Base-by-base conservation (phyloP, 2,888 invertebrate genomes). In the Drosophila tanythrix region DNA sequence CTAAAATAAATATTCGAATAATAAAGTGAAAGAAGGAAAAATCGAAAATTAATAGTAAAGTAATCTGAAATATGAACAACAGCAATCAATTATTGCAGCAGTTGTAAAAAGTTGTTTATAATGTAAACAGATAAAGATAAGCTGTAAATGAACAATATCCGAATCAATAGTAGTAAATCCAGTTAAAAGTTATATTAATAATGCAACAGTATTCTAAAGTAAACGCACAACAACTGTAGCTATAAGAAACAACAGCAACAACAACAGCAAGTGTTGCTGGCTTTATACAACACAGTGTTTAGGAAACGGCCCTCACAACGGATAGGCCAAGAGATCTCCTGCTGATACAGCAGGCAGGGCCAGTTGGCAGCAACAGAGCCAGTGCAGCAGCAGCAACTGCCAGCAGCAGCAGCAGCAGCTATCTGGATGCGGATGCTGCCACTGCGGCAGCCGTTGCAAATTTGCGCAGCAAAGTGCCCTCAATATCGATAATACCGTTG, bases 401-500 rank as follows among this genome's bases (percentile, higher is more conserved):
- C 74, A 29, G 36, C 70, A 64, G 62, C 62, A 29, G 77, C 51
- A 55, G 40, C 59, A 38, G 38, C 6, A 64, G 73, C 38, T 73
- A 61, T 60, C 53, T 89, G 15, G 80, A 79, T 56, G 83, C 90
- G n/a, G 79, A 79, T 70, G 79, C 77, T 62, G 84, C 79, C 57
- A 86, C 84, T 43, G 83, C 81, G 48, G 81, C 80, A 50, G 83
- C 89, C 31, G 89, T 91, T 56, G 89, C 90, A 52, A 91, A 83
- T 79, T 76, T 92, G 82, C 90, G 91, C 59, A 89, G 91, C 74
- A 92, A 92, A 83, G 91, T 92, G 82, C 92, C 92, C 64, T 92
- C 92, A 56, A 93, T 92, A 86, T 92, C 92, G 53, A 92, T 92
- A 81, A 92, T 92, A 61, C 92, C 92, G 58, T 83, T 92, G 83